Evolutionary conservation across 2,797 vertebrate genomes (phyloP).

Genomic region (Melanogrammus aeglefinus): DNA sequence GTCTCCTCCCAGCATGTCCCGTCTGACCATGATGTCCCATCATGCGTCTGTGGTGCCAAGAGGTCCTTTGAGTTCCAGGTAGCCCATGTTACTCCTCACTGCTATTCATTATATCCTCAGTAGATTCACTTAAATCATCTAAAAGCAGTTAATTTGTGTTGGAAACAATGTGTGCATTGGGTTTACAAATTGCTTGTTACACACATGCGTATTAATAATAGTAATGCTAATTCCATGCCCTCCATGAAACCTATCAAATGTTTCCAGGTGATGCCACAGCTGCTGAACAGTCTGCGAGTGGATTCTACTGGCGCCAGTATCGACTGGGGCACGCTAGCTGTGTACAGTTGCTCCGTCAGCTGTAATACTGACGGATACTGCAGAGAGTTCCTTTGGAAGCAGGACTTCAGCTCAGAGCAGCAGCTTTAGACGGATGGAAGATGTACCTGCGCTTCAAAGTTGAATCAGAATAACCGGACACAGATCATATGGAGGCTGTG

Average conservation of each 20-base stretch:
- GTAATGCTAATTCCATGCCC: no score
- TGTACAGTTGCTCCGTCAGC: slow-evolving; percentile 84
- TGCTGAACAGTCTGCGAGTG: slow-evolving; percentile 86
- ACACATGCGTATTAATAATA: background rate
- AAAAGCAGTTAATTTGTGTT: background rate
- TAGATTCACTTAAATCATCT: background rate
- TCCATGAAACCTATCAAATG: slow-evolving; percentile 9
- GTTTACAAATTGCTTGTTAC: background rate
- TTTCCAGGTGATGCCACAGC: slow-evolving; percentile 93
- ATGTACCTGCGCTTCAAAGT: background rate
- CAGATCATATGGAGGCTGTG: background rate
- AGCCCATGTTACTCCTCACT: slow-evolving; percentile 20
- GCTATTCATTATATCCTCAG: background rate
- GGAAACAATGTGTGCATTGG: background rate
- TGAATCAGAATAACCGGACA: background rate
- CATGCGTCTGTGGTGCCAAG: slow-evolving; percentile 86
- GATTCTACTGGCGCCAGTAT: slow-evolving; percentile 88
- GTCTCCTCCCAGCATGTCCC: slow-evolving; percentile 85
- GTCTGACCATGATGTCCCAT: slow-evolving; percentile 79
- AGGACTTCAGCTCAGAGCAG: slow-evolving; percentile 77
- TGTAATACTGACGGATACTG: slow-evolving; percentile 64
- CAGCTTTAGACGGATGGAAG: slow-evolving; percentile 19
- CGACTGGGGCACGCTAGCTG: slow-evolving; percentile 87
- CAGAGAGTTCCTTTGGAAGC: slow-evolving; percentile 94
- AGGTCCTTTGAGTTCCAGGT: slow-evolving; percentile 97